Base-by-base conservation (phyloP, 2,888 invertebrate genomes). In the Molorchus minor region DNA sequence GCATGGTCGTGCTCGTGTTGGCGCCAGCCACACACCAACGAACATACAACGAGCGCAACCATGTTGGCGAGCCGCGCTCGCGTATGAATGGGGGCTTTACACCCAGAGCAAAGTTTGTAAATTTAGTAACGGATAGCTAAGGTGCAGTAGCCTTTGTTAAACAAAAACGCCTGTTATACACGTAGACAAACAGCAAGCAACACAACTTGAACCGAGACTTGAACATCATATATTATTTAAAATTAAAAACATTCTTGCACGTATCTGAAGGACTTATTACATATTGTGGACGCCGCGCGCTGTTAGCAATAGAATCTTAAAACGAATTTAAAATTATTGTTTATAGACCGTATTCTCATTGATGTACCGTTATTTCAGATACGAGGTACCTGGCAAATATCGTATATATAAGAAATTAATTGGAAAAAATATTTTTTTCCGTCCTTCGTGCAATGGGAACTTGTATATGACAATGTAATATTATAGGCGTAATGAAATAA, bases 211-310 rank as follows among this genome's bases (percentile, higher is more conserved):
- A 58, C 53, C 38, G 25, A 36, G 35, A 33, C 46, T 21, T 13
- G 38, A 58, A 58, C 53, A 54, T 46, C 36, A 47, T 40, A 15
- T n/a, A n/a, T n/a, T n/a, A n/a, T 58, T 54, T 33, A 47, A 54
- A 54, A 58, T 58, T 41, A 25, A 47, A 45, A 47, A 43, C 58
- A 58, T 58, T 58, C 54, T 47, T 43, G 53, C 53, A 58, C 58
- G 58, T 58, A 54, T 54, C 47, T 58, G 58, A 58, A 58, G 54
- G 58, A 53, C 58, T 58, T 45, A 53, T 47, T 47, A 58, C 45
- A 40, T 13, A 49, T 47, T 25, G 40, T 43, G 8, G 33, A 19
- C 25, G 56, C 47, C 56, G 8, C 20, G 19, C 25, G 56, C 47
- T 49, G 43, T 49, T 43, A 47, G 41, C 47, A 20, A 46, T 54